Percentiles rank a stretch among this genome's conserved stretches.
These are phyloP conservation scores for Heliconius charithonia DNA, from an alignment of 2,888 invertebrate species.

Conservation along the genomic window DNA sequence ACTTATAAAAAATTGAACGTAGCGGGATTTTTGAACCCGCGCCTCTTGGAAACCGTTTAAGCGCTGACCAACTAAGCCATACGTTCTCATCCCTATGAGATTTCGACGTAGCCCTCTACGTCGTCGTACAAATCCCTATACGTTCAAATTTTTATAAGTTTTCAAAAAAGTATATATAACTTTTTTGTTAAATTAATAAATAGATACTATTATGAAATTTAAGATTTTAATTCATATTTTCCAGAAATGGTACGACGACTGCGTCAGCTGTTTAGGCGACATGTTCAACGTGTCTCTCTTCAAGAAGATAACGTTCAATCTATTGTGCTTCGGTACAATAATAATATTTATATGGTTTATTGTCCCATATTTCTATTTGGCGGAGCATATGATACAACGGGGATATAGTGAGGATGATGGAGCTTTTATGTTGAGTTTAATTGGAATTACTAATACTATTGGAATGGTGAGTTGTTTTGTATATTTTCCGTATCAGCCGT, in stretches of 20 bases:
- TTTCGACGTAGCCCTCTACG: too few relatives aligned
- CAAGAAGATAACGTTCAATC: constrained; percentile 89
- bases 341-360: constrained; percentile 97
- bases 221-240: constrained; percentile 38
- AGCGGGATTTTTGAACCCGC: too few relatives aligned
- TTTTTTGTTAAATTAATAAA: too few relatives aligned
- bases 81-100: too few relatives aligned
- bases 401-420: constrained; percentile 89
- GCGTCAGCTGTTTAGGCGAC: constrained; percentile 66
- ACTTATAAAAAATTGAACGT: too few relatives aligned
- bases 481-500: not conserved
- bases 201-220: too few relatives aligned
- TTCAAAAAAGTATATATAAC: too few relatives aligned
- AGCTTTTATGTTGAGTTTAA: constrained; percentile 91
- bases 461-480: constrained; percentile 87
- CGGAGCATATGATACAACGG: constrained; percentile 89
- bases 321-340: constrained; percentile 93
- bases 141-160: too few relatives aligned
- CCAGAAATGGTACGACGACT: constrained; percentile 78
- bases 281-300: constrained; percentile 91
- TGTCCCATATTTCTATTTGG: constrained; percentile 96
- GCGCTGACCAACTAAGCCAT: too few relatives aligned
- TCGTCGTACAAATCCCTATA: too few relatives aligned
- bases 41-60: too few relatives aligned
- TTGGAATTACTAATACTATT: constrained; percentile 95